Conservation (phyloP, 1,140 invertebrate species). For the Rhizoglyphus robini region DNA sequence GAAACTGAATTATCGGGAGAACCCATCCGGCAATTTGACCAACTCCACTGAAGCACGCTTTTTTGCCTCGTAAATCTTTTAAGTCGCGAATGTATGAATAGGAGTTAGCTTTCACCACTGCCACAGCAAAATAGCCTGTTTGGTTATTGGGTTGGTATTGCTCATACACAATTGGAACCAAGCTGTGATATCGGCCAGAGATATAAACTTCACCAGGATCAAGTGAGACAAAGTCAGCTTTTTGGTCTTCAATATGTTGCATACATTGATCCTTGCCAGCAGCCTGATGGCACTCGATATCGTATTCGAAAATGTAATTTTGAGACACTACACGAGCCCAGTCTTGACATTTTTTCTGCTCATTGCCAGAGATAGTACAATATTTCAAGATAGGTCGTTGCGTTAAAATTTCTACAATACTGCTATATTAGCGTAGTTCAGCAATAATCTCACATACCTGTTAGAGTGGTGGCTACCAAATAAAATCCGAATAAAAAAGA, state of each 20-base stretch:
- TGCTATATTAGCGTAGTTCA: no score
- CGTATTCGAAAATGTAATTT: constrained; percentile 23
- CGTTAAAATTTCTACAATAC: neutral
- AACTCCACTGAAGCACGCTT: constrained; percentile 77
- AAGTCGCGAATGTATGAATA: constrained; percentile 48
- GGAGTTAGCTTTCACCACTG: constrained; percentile 57
- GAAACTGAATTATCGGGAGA: constrained; percentile 54
- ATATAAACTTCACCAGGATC: constrained; percentile 87
- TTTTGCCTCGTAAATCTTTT: constrained; percentile 52
- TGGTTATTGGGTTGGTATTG: constrained; percentile 29
- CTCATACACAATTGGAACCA: constrained; percentile 60
- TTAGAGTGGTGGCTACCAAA: neutral
- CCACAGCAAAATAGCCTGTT: constrained; percentile 54
- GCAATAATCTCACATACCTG: no score
- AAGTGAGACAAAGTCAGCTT: constrained; percentile 67
- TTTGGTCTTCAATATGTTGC: constrained; percentile 41
- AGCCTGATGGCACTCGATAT: constrained; percentile 27
- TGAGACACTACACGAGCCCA: constrained; percentile 41
- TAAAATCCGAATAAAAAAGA: neutral
- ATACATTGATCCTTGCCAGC: constrained; percentile 35
- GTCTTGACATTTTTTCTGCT: constrained; percentile 60
- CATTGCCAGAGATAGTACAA: constrained; percentile 58
- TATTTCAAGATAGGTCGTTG: constrained; percentile 36
- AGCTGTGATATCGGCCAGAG: constrained; percentile 76
- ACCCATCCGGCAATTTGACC: constrained; percentile 84